Base-by-base conservation (phyloP, 2,888 invertebrate genomes). In the Serripes groenlandicus region DNA sequence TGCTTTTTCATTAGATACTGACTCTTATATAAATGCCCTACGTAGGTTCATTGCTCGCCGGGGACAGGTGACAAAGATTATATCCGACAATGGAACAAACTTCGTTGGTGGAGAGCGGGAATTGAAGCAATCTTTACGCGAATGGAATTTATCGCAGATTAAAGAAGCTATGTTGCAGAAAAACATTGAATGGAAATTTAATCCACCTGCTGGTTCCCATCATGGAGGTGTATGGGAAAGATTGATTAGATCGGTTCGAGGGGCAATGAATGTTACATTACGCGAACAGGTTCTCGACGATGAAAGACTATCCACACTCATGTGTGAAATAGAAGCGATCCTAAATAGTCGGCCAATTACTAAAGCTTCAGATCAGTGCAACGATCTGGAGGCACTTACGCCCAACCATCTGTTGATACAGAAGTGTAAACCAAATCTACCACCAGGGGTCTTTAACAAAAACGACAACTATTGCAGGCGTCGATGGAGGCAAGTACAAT, bases 261-360 rank as follows among this genome's bases (percentile, higher is more conserved):
- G 37, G 15, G 52, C 56, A n/a, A 23, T 84, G 23, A 69, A 80
- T 9, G 66, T 34, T 56, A 64, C 78, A n/a, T 11, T 81, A 7
- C 35, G 52, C 15, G 76, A 85, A 72, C 76, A 82, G 62, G 23
- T 68, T 18, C 70, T 86, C 3, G 77, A 81, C 62, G 81, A 85
- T 32, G 82, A 86, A 64, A 49, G 68, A 9, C 72, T 88, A 1
- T 54, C 58, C 3, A 88, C 88, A 21, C 62, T 88, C 4, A 37
- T 88, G 52, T 83, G 81, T 34, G 85, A 88, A 52, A 64, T 81
- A n/a, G 84, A 84, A 54, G 18, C 69, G 15, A 78, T 85, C 21
- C 26, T 88, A 21, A 88, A 88, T 54, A 66, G 75, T 30, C 62
- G 88, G 23, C 88, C 88, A 23, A 64, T 84, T 15, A 84, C 88